These are phyloP conservation scores for Cervus canadensis DNA, from an alignment of 2,113 vertebrate genomes.

Conservation along the genomic window DNA sequence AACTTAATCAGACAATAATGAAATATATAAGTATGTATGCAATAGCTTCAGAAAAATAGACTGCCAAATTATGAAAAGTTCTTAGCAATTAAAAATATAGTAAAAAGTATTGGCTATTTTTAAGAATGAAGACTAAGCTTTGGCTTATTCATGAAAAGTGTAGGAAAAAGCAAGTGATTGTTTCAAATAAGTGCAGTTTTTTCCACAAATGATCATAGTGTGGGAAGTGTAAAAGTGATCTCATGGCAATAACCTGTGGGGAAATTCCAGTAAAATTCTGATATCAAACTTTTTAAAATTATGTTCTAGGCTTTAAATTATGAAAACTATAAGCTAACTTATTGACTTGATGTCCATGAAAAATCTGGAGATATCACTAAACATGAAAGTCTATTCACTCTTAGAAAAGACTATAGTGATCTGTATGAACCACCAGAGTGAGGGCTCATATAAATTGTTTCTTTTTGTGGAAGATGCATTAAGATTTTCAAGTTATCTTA, in stretches of 20 bases:
- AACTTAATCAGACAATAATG: neutral
- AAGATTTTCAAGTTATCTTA: neutral
- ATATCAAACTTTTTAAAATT: neutral
- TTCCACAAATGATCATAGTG: neutral
- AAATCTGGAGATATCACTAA: neutral
- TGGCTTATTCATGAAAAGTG: neutral
- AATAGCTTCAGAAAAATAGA: neutral
- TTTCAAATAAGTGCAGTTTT: neutral
- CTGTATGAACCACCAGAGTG: neutral
- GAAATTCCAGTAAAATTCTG: neutral
- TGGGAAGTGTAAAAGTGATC: neutral
- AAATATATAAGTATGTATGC: neutral
- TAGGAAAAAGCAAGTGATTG: neutral
- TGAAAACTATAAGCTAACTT: neutral
- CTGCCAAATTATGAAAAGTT: neutral
- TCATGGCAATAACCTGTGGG: neutral
- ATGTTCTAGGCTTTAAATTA: neutral
- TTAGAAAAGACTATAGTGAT: neutral
- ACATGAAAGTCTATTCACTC: neutral
- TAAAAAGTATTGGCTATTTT: neutral
- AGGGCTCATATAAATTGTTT: neutral
- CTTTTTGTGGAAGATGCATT: neutral
- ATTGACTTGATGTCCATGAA: neutral
- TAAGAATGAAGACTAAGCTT: neutral
- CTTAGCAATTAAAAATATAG: neutral